Conservation (phyloP, 1,140 invertebrate genomes). For the Palaemon carinicauda region DNA sequence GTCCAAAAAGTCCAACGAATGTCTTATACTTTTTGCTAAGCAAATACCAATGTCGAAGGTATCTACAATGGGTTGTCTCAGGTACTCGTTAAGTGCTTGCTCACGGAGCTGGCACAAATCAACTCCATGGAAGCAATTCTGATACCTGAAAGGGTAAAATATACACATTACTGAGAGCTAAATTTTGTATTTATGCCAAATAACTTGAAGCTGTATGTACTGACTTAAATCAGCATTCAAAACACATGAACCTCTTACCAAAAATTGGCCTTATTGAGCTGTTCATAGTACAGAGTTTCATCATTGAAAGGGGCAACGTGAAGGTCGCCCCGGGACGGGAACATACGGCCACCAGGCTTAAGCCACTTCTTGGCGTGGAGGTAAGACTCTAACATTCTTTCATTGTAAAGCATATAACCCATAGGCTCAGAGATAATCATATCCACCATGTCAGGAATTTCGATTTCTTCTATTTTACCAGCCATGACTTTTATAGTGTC, state of each 20-base stretch:
- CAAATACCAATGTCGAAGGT: slow-evolving; percentile 99
- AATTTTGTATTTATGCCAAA: neutral
- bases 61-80: slow-evolving; percentile 98
- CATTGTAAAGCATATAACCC: slow-evolving; percentile 99
- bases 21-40: slow-evolving; percentile 91
- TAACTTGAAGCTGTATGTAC: too few species aligned
- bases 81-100: slow-evolving; percentile 96
- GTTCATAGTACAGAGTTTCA: slow-evolving; percentile 97
- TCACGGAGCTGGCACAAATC: slow-evolving; percentile 89
- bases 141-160: slow-evolving; percentile 72
- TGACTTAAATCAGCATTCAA: neutral
- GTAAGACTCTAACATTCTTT: slow-evolving; percentile 99
- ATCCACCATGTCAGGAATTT: slow-evolving; percentile 93
- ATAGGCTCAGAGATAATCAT: slow-evolving; percentile 99
- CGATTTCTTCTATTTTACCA: slow-evolving; percentile 98
- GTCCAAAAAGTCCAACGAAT: slow-evolving; percentile 94
- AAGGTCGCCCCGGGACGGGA: slow-evolving; percentile 93
- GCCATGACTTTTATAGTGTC: slow-evolving; percentile 91
- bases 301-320: slow-evolving; percentile 99
- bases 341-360: slow-evolving; percentile 92
- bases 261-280: slow-evolving; percentile 85
- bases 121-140: slow-evolving; percentile 97
- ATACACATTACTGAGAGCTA: neutral
- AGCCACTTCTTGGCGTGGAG: slow-evolving; percentile 99
- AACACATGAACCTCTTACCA: neutral